These are phyloP conservation scores for Mellilla xanthometata DNA, from an alignment of 2,888 invertebrate species.

Conservation along the genomic window DNA sequence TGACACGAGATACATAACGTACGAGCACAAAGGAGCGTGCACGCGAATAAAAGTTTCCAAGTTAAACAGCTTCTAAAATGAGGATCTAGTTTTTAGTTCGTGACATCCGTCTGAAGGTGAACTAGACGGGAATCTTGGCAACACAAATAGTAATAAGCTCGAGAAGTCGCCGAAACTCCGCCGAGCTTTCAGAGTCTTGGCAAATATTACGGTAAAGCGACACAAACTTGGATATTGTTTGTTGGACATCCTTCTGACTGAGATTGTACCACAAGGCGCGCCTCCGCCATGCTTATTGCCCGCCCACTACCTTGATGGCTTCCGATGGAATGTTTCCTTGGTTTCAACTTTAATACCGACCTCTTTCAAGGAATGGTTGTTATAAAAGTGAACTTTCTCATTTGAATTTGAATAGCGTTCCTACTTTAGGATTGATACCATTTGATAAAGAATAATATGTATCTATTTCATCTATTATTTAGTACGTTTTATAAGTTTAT, in stretches of 20 bases:
- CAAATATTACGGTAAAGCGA: constrained; percentile 72
- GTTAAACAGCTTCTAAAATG: constrained; percentile 23
- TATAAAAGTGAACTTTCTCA: neutral
- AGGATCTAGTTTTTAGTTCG: constrained; percentile 29
- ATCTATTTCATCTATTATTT: too few species aligned
- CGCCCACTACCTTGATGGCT: constrained; percentile 17
- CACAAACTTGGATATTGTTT: constrained; percentile 71
- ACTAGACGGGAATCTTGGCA: constrained; percentile 53
- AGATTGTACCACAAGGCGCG: constrained; percentile 25
- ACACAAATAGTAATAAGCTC: constrained; percentile 76
- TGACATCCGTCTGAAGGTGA: constrained; percentile 43
- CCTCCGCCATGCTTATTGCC: constrained; percentile 13
- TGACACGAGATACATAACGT: constrained; percentile 7
- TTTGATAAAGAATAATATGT: too few species aligned
- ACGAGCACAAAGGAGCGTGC: constrained; percentile 3
- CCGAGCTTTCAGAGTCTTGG: constrained; percentile 56
- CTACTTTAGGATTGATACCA: too few species aligned
- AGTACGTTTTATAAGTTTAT: too few species aligned
- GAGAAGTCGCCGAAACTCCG: constrained; percentile 63
- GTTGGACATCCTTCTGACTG: constrained; percentile 56
- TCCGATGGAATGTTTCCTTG: constrained; percentile 18
- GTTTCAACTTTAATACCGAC: constrained; percentile 3
- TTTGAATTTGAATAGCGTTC: too few species aligned
- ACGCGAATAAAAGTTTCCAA: constrained; percentile 16
- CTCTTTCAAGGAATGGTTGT: neutral